These are phyloP conservation scores for Rhadinocentrus ornatus DNA, from an alignment of 2,797 vertebrate species.

Conservation along the genomic window DNA sequence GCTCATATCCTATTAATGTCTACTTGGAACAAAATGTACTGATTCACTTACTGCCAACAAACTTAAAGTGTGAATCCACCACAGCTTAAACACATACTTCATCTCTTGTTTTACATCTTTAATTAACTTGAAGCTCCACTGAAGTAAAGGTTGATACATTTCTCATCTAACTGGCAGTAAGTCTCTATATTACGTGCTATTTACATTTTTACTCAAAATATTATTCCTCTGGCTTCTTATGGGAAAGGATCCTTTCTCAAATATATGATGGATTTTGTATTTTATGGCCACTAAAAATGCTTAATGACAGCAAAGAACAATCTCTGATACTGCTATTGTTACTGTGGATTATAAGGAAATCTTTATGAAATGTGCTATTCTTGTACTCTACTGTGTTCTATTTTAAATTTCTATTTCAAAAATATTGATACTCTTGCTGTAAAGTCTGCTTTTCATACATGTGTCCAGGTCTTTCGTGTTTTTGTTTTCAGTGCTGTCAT, in stretches of 20 bases:
- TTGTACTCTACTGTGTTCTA: conserved; percentile 85
- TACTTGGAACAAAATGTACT: conserved; percentile 16
- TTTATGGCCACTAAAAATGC: conserved; percentile 64
- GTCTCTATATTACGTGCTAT: conserved; percentile 56
- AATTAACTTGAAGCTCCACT: conserved; percentile 39
- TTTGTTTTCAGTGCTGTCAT: conserved; percentile 83
- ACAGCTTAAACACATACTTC: conserved; percentile 38
- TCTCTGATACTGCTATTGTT: conserved; percentile 69
- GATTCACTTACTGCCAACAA: conserved; percentile 55
- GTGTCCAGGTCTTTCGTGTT: conserved; percentile 82
- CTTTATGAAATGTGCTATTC: conserved; percentile 83
- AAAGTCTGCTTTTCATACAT: conserved; percentile 87
- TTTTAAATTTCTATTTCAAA: conserved; percentile 82
- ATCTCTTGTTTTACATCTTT: conserved; percentile 45
- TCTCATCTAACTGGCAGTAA: conserved; percentile 52
- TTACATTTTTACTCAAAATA: conserved; percentile 65
- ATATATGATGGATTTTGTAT: conserved; percentile 76
- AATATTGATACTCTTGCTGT: conserved; percentile 84
- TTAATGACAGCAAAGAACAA: conserved; percentile 77
- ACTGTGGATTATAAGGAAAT: conserved; percentile 76
- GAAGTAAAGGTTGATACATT: conserved; percentile 45
- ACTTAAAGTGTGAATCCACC: conserved; percentile 41
- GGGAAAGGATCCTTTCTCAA: conserved; percentile 59
- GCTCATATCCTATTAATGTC: conserved; percentile 39
- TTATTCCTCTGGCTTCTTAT: conserved; percentile 44